These are phyloP conservation scores for Drosophila conformis DNA, from an alignment of 2,888 invertebrate species.

Conservation along the genomic window DNA sequence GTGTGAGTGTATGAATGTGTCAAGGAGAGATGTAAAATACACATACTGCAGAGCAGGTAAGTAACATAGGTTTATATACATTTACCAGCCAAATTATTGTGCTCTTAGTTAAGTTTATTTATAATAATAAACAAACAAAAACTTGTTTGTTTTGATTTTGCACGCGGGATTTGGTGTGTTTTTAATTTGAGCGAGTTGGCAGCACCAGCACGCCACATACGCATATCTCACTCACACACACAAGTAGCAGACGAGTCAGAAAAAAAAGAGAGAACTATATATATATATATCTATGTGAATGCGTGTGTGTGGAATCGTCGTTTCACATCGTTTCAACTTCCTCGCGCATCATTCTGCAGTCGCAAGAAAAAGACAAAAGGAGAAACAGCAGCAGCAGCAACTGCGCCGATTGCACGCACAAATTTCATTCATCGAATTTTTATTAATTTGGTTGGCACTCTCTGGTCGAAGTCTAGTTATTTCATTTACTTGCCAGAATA, in stretches of 20 bases:
- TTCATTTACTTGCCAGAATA: constrained; percentile 79
- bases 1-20: constrained; percentile 1
- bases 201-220: constrained; percentile 60
- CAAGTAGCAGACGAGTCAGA: constrained; percentile 43
- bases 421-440: constrained; percentile 76
- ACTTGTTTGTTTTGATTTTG: constrained; percentile 30
- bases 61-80: background rate
- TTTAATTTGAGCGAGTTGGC: constrained; percentile 51
- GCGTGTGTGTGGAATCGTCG: constrained; percentile 55
- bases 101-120: background rate
- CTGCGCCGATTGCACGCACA: constrained; percentile 44
- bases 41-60: constrained; percentile 26
- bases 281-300: constrained; percentile 40
- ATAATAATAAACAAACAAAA: background rate
- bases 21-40: constrained; percentile 10
- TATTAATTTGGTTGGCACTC: constrained; percentile 61
- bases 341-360: constrained; percentile 71
- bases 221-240: constrained; percentile 77
- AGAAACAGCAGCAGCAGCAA: constrained; percentile 53
- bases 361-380: constrained; percentile 82
- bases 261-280: constrained; percentile 68
- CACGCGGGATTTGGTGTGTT: constrained; percentile 33
- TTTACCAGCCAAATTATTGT: background rate
- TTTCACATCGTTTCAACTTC: constrained; percentile 61
- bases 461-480: constrained; percentile 80